These are phyloP conservation scores for Procapra przewalskii DNA, from an alignment of 2,113 vertebrate species.

Conservation along the genomic window DNA sequence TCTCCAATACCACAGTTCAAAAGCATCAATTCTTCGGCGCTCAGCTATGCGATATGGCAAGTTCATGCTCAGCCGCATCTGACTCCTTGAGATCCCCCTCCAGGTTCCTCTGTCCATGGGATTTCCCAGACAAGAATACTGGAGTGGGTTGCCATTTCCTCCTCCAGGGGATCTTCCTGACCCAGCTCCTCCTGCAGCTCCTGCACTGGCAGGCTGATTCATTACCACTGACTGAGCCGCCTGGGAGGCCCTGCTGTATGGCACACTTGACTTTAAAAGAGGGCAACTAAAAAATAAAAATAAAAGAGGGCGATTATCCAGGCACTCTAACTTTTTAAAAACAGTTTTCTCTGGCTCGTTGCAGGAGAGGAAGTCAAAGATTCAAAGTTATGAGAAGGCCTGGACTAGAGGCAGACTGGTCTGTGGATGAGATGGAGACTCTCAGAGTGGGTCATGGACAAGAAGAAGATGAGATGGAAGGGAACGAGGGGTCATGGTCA, in stretches of 20 bases:
- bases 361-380: not conserved
- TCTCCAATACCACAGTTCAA: too few relatives aligned
- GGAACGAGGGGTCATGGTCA: not conserved
- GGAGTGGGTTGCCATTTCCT: not conserved
- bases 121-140: not conserved
- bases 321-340: not conserved
- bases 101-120: not conserved
- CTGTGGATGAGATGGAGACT: not conserved
- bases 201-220: not conserved
- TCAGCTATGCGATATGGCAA: fast-evolving
- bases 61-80: not conserved
- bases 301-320: not conserved
- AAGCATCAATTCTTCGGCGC: too few relatives aligned
- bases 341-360: not conserved
- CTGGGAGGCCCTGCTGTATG: not conserved
- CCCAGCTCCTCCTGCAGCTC: not conserved
- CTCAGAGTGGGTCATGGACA: not conserved
- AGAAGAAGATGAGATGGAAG: not conserved
- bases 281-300: too few relatives aligned
- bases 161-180: not conserved
- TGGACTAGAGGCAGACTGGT: not conserved
- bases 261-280: not conserved
- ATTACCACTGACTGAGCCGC: not conserved
- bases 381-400: not conserved
- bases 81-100: not conserved